These are phyloP conservation scores for Thymelicus lineola DNA, from an alignment of 2,888 invertebrate genomes.

Conservation along the genomic window DNA sequence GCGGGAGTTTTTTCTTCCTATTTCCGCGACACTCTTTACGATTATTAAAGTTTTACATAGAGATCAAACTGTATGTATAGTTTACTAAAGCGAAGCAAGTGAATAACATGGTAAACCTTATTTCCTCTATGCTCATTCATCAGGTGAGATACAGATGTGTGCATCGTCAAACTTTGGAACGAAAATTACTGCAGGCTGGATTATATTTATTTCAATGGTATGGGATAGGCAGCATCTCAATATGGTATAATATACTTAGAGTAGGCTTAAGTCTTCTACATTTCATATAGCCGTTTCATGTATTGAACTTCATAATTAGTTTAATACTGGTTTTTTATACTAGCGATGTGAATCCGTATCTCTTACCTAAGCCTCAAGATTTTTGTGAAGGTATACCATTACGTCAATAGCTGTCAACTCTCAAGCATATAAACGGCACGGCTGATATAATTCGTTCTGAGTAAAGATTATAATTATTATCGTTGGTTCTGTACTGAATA, in stretches of 20 bases:
- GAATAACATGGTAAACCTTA: not conserved
- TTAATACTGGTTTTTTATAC: conserved; percentile 40
- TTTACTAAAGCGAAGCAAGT: not conserved
- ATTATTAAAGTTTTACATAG: too few species aligned
- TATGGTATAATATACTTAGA: conserved; percentile 48
- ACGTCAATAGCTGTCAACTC: too few species aligned
- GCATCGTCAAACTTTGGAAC: conserved; percentile 79
- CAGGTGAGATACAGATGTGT: conserved; percentile 74
- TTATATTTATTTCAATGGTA: conserved; percentile 60
- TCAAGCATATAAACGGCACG: too few species aligned
- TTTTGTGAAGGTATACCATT: not conserved
- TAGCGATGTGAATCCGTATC: conserved; percentile 13
- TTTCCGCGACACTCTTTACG: too few species aligned
- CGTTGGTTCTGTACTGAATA: too few species aligned
- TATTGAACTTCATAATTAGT: conserved; percentile 24
- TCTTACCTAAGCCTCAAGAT: not conserved
- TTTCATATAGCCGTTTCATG: conserved; percentile 25
- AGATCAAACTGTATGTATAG: not conserved
- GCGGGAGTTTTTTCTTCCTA: too few species aligned
- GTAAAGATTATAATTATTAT: too few species aligned
- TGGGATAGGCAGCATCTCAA: conserved; percentile 68
- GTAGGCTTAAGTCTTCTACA: conserved; percentile 31
- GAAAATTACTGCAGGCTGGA: conserved; percentile 76
- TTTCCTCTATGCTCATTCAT: conserved; percentile 1
- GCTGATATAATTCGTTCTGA: too few species aligned